Conservation (phyloP, 2,888 invertebrate species). For the Dexiosoma caninum region DNA sequence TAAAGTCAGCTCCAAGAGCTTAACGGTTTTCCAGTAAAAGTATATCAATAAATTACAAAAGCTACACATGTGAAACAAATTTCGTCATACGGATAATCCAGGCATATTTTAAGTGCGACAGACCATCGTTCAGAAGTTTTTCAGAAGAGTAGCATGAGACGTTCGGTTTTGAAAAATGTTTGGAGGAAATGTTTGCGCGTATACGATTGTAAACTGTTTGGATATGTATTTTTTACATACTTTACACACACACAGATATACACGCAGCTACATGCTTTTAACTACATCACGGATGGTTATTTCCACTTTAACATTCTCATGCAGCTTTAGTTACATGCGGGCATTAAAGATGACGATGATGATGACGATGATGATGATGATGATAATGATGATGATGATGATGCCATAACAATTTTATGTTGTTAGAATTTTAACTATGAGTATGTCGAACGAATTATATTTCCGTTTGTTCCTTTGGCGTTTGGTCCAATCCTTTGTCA, state of each 20-base stretch:
- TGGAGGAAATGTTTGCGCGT: not conserved
- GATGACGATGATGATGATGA: conserved; percentile 8
- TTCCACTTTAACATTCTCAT: conserved; percentile 61
- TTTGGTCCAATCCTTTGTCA: conserved; percentile 1
- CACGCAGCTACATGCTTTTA: conserved; percentile 25
- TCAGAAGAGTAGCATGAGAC: not conserved
- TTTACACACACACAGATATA: too few species aligned
- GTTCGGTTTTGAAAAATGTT: not conserved
- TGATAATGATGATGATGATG: not conserved
- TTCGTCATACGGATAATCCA: too few species aligned
- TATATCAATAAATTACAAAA: too few species aligned
- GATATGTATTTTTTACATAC: not conserved
- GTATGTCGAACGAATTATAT: conserved; percentile 13
- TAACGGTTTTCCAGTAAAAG: too few species aligned
- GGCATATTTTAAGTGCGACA: too few species aligned
- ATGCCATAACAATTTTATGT: conserved; percentile 45
- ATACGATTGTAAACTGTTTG: not conserved
- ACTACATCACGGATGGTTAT: conserved; percentile 46
- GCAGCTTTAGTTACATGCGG: conserved; percentile 63
- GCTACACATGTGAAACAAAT: too few species aligned
- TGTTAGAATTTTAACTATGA: conserved; percentile 33
- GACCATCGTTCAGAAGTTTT: not conserved
- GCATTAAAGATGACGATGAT: conserved; percentile 10
- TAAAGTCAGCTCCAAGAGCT: too few species aligned
- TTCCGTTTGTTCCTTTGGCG: not conserved